These are phyloP conservation scores for Ctenodactylus gundi DNA, from an alignment of 2,113 vertebrate genomes.

Conservation along the genomic window DNA sequence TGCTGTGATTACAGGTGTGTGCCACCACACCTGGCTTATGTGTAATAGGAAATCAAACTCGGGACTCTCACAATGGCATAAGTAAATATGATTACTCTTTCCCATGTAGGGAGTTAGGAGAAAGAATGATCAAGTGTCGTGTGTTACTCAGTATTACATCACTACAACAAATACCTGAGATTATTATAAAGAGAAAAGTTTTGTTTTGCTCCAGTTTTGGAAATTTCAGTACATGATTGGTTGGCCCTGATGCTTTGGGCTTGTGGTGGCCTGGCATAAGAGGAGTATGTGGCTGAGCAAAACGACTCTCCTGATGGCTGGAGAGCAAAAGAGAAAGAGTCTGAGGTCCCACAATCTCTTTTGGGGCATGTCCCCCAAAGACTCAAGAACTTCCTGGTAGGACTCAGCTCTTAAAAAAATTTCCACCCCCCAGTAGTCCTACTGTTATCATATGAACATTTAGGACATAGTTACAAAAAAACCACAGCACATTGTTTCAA, in stretches of 20 bases:
- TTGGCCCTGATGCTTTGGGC: not conserved
- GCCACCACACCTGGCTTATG: no score
- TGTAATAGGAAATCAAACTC: no score
- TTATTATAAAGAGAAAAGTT: not conserved
- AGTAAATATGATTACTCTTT: slow-evolving; percentile 1
- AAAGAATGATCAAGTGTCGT: not conserved
- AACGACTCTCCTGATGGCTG: not conserved
- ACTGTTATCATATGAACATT: not conserved
- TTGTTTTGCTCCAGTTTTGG: not conserved
- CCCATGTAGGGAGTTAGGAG: not conserved
- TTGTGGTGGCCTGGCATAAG: not conserved
- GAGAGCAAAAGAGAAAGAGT: not conserved
- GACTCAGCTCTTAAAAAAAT: not conserved
- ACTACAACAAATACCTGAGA: not conserved
- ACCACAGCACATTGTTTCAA: not conserved
- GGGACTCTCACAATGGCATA: not conserved
- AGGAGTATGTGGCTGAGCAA: not conserved
- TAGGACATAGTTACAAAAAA: not conserved
- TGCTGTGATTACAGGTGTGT: no score
- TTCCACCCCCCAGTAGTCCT: not conserved
- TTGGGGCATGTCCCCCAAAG: not conserved
- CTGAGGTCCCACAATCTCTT: not conserved
- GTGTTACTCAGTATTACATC: not conserved
- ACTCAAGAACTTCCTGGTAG: no score
- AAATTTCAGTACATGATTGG: not conserved